Base-by-base conservation (phyloP, 1,140 invertebrate genomes). In the Drosophila bocqueti region DNA sequence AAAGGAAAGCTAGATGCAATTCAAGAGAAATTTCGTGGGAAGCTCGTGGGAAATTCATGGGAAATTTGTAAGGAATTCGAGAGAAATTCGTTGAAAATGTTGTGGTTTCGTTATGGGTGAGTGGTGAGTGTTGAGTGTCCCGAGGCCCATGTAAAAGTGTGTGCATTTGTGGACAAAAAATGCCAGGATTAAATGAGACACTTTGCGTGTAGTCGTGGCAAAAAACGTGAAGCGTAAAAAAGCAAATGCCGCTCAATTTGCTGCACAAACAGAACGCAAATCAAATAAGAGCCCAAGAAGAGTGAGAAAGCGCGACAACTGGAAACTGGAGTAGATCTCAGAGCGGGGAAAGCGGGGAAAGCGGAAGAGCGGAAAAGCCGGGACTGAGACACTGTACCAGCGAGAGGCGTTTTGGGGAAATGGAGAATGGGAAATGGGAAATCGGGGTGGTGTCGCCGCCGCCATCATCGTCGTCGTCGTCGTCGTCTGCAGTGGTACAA, bases 201-300 rank as follows among this genome's bases (percentile, higher is more conserved):
- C 59, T 74, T 49, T 75, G 71, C 59, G 16, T 50, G 16, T 43
- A 26, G 16, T 46, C 7, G 29, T 34, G 43, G 43, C 0, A 11
- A 34, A 52, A 29, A 45, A 67, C 11, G 49, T 18, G 11, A n/a
- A 57, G 24, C 34, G 54, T 57, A 69, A 76, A 80, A 83, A 81
- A 83, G 86, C 69, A 89, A 90, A 90, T 79, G 83, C 71, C 85
- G 69, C 81, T 85, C 85, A 90, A 90, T 84, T 89, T 89, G 84
- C 74, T 64, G 78, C 71, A 74, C 81, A 90, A 89, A 90, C 76
- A 86, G 62, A 80, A 79, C 76, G 68, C 78, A 82, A 79, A 85
- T 83, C 64, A 82, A 89, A 82, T 85, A 81, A 76, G 50, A 83
- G 79, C 24, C 63, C 47, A 46, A 24, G 59, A 21, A 31, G 29